A percentile compares a stretch with the other conserved stretches of the same genome.
Conservation (phyloP, 2,113 vertebrate species). For the Crotalus viridis region DNA sequence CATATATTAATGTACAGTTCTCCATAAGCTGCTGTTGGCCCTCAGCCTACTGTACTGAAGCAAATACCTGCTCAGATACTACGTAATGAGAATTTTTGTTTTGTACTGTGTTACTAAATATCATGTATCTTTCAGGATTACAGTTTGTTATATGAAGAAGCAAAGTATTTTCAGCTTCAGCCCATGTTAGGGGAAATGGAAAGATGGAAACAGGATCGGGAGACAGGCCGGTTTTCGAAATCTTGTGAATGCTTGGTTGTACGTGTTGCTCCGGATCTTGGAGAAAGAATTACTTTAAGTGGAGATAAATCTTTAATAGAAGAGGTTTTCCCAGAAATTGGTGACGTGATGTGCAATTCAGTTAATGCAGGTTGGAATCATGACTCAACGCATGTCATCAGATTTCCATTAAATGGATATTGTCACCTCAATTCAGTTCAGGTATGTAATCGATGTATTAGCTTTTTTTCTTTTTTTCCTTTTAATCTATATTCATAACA, state of each 20-base stretch:
- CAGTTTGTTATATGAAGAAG: constrained; percentile 92
- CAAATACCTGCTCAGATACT: not conserved
- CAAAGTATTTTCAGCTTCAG: constrained; percentile 90
- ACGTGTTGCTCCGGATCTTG: constrained; percentile 85
- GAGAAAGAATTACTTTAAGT: constrained; percentile 88
- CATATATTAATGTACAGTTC: not conserved
- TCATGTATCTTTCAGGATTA: constrained; percentile 82
- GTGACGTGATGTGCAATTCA: constrained; percentile 83
- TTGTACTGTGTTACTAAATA: constrained; percentile 36
- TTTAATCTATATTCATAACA: not conserved
- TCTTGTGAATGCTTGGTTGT: constrained; percentile 90
- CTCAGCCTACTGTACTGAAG: not conserved
- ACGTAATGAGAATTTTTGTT: not conserved
- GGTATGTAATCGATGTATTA: constrained; percentile 59
- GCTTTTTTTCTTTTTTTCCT: not conserved
- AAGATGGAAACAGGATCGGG: constrained; percentile 85
- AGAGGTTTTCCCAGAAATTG: constrained; percentile 91
- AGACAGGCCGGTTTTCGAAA: constrained; percentile 72
- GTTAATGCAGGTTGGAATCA: constrained; percentile 85
- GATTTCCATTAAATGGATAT: constrained; percentile 89
- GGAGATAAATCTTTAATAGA: constrained; percentile 84
- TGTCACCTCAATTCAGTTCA: constrained; percentile 97
- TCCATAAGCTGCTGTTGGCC: not conserved
- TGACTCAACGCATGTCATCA: constrained; percentile 83
- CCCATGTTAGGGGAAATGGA: constrained; percentile 89